Evolutionary conservation across 2,797 vertebrate species (phyloP), one percentile per base, ranked within the genome.

Genomic region (Enoplosus armatus): DNA sequence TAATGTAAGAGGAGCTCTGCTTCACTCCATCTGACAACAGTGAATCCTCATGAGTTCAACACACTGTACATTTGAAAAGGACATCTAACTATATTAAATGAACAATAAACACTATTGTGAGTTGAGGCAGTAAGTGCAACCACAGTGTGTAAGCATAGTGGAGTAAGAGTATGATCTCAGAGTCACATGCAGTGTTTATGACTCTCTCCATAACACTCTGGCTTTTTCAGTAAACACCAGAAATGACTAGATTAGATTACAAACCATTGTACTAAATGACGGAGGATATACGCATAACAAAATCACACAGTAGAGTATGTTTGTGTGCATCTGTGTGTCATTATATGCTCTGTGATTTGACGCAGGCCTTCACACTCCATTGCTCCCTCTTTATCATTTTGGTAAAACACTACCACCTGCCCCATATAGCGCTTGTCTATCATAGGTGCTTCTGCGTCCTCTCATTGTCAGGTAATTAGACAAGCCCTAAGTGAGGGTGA

Each of bases 391-490:
- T 85, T 73, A 85, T 89, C 75, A 75, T 83, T 82, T 80, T 24
- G 77, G 61, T 77, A 65, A 87, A 86, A 87, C 76, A 45, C 71
- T 54, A 67, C 64, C 79, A 80, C 77, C 77, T 86, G 84, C 58
- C 26, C 86, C 33, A 37, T 48, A 22, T 62, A 37, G 26, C 20
- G 31, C 75, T 60, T 8, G 66, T 77, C 81, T 72, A 27, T 86
- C 76, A 75, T 66, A 62, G 39, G n/a, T 26, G 65, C 47, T 0
- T 5, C 78, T 69, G 63, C 1, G 22, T 69, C 74, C 88, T 91
- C 79, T 92, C 86, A 93, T 92, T 85, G 83, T 83, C 81, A 20
- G 58, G n/a, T 71, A 83, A 82, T 90, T 82, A 90, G 50, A 82
- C 2, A 20, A 76, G 14, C 55, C 66, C 50, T 41, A 29, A 80